phyloP scores from a whole-genome alignment of 2,888 invertebrate species.

The Rhagonycha lutea region DNA sequence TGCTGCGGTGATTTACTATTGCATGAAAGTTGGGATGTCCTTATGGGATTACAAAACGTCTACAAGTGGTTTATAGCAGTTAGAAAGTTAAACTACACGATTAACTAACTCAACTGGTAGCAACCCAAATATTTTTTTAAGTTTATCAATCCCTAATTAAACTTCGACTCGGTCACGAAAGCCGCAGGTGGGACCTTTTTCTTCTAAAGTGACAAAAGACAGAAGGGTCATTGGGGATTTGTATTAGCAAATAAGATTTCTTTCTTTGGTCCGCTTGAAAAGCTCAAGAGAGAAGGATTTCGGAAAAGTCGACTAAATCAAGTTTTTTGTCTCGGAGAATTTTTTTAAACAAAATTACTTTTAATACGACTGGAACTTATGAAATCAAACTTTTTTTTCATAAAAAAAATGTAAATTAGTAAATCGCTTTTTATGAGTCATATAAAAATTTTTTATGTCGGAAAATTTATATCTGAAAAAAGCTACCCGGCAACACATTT shows the following conservation, averaged over 20 bases:
- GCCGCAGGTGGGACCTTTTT: not conserved
- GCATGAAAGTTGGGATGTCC: conserved; percentile 9
- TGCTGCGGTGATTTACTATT: conserved; percentile 16
- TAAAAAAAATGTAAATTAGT: not conserved
- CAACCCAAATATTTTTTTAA: not conserved
- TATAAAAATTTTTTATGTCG: not conserved
- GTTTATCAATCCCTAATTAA: not conserved
- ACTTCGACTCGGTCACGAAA: not conserved
- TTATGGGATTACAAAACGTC: conserved; percentile 21
- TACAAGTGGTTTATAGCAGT: conserved; percentile 16
- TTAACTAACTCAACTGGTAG: not conserved
- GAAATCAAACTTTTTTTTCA: not conserved
- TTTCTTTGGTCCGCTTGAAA: not conserved
- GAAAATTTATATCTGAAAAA: conserved; percentile 6
- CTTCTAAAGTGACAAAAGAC: not conserved
- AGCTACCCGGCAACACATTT: conserved; percentile 10
- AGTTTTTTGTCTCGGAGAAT: not conserved
- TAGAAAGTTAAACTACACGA: not conserved
- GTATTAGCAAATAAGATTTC: not conserved
- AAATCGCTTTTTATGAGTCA: not conserved
- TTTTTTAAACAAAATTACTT: not conserved
- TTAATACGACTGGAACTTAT: not conserved
- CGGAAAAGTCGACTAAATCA: not conserved
- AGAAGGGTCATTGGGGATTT: not conserved
- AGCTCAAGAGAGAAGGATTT: not conserved